Base-by-base conservation (phyloP, 2,888 invertebrate genomes). In the Thumatha senex region DNA sequence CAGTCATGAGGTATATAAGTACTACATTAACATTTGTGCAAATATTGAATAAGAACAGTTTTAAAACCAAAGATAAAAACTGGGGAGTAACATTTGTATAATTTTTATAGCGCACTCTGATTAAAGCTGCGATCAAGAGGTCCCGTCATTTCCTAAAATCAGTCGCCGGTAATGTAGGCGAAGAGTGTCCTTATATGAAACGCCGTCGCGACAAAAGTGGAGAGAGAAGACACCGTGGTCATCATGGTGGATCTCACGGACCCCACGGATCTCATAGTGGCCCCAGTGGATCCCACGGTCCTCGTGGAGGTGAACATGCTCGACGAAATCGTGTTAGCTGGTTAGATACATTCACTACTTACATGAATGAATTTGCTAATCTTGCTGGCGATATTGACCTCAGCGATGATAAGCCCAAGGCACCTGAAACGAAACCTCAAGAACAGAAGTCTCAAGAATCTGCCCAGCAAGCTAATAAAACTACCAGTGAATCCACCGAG, bases 351-450 rank as follows among this genome's bases (percentile, higher is more conserved):
- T 85, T 93, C 49, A 70, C 86, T 7, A 83, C 81, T 8, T 92
- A 92, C 62, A 82, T 93, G 76, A 92, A 92, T 55, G 92, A 93
- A 63, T 93, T 92, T 75, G 86, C 92, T 8, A 90, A 92, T 63
- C 76, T 92, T 0, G 89, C 92, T 0, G 91, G 89, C 1, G 89
- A 91, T 54, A 67, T 84, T 10, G 79, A 79, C 52, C 54, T 69
- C 44, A 51, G 75, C 47, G 39, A 51, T 7, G 65, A 74, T 1
- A 54, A 13, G 10, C 0, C 64, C n/a, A 67, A 70, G 39, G 39
- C 70, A 43, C 34, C 63, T 44, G 58, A 67, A 54, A 15, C 55
- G 14, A 51, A 58, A 45, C 48, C 57, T 9, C 56, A 57, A 15
- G 47, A 33, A 0, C 54, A 58, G 15, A 53, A 38, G 44, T 51